A percentile compares a stretch with the other conserved stretches of the same genome.
Conservation (phyloP, 2,113 vertebrate genomes). For the Euleptes europaea region DNA sequence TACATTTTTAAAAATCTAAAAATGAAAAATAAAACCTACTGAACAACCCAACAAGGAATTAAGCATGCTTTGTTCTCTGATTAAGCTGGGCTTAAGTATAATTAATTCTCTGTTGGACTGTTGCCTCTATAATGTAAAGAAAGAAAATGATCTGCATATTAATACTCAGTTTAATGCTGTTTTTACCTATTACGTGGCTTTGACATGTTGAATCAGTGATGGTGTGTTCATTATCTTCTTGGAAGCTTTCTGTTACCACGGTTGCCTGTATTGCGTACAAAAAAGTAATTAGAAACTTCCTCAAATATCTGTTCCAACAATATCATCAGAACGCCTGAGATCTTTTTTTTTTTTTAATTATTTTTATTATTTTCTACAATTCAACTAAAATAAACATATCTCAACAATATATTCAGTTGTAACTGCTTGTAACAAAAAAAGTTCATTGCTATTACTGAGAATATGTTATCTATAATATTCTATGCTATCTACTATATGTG, state of each 20-base stretch:
- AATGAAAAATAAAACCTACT: not conserved
- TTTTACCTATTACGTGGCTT: constrained; percentile 84
- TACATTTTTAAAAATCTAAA: not conserved
- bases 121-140: not conserved
- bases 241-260: constrained; percentile 75
- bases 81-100: not conserved
- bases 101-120: not conserved
- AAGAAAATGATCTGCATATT: not conserved
- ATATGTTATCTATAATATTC: too few species aligned
- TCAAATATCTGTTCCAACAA: constrained; percentile 15
- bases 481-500: too few species aligned
- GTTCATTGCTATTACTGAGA: too few species aligned
- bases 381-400: too few species aligned
- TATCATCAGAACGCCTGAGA: not conserved
- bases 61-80: not conserved
- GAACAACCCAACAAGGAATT: not conserved
- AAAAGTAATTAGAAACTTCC: constrained; percentile 57
- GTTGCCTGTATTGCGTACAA: constrained; percentile 73
- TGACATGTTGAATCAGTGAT: constrained; percentile 78
- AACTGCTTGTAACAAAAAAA: too few species aligned
- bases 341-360: too few species aligned
- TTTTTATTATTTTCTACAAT: too few species aligned
- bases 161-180: constrained; percentile 29
- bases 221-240: constrained; percentile 77
- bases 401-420: too few species aligned